Evolutionary conservation across 2,797 vertebrate genomes (phyloP), one percentile per base, ranked within the genome.

Genomic region (Lindbergichthys nudifrons): DNA sequence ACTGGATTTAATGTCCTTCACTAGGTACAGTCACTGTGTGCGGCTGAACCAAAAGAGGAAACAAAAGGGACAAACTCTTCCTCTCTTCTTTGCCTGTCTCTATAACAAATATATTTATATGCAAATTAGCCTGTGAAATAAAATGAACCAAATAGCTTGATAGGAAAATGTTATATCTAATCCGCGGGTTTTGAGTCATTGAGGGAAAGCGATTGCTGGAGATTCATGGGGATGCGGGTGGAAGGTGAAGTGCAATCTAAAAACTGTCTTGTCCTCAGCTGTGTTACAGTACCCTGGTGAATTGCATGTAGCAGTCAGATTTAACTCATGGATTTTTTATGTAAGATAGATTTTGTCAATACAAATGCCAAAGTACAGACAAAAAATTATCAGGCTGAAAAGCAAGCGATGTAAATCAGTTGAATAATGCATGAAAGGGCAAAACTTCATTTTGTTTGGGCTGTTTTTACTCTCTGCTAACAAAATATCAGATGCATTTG

Each of bases 111-210:
- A 79, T 82, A 83, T 78, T 65, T 83, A 64, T 65, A 85, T 85
- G 79, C 65, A 88, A 83, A 88, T 82, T 52, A 70, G 39, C 32
- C 41, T 51, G 73, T 71, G 59, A 70, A 87, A 69, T 82, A 73
- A 81, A 80, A 78, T 65, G 43, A 81, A 73, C 80, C 50, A 64
- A 63, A 84, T 65, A 41, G 15, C 45, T 80, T 36, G 70, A 86
- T 82, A 73, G 66, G 12, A 61, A 83, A 83, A 76, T 62, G 47
- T 74, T 72, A 32, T 68, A 83, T 85, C 85, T 85, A 73, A 82
- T 80, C 77, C 69, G 59, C 42, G 59, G 16, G 45, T 51, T 57
- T 69, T 73, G 46, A 77, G 65, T 70, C 69, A 42, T 59, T 68
- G 69, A 12, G 9, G 23, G 45, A 41, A 41, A 57, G 61, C 51